Evolutionary conservation across 2,113 vertebrate species (phyloP).

Genomic region (Lates calcarifer): DNA sequence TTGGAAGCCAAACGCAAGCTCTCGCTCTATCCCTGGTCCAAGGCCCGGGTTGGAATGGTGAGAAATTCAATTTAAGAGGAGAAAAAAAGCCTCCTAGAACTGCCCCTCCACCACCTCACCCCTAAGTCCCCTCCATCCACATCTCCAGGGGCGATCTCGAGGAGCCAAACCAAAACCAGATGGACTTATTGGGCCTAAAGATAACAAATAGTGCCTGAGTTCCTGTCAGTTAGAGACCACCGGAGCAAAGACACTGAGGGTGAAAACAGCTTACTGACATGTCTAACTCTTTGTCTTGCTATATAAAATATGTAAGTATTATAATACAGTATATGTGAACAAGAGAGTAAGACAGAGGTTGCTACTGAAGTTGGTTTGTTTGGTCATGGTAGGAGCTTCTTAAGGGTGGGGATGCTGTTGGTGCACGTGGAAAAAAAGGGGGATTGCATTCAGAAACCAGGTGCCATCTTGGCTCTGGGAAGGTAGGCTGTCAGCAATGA

Average conservation of each 20-base stretch:
- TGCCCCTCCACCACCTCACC: conserved; percentile 73
- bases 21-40: conserved; percentile 86
- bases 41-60: conserved; percentile 91
- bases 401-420: neutral
- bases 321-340: conserved; percentile 1
- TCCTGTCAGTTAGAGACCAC: conserved; percentile 92
- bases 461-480: conserved; percentile 63
- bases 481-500: conserved; percentile 62
- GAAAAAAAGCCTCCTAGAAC: conserved; percentile 63
- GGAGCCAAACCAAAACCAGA: conserved; percentile 98
- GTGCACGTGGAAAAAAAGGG: conserved; percentile 7
- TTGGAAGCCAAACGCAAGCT: conserved; percentile 81
- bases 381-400: conserved; percentile 3
- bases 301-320: conserved; percentile 40
- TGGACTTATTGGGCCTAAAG: conserved; percentile 95
- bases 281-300: conserved; percentile 53
- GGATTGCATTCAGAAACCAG: conserved; percentile 40
- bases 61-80: conserved; percentile 95
- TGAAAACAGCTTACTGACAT: conserved; percentile 57
- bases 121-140: conserved; percentile 85
- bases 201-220: conserved; percentile 94
- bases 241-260: conserved; percentile 80
- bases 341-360: neutral
- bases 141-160: conserved; percentile 91
- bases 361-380: conserved; percentile 13